Base-by-base conservation (phyloP, 2,888 invertebrate species). In the Zelleria hepariella region DNA sequence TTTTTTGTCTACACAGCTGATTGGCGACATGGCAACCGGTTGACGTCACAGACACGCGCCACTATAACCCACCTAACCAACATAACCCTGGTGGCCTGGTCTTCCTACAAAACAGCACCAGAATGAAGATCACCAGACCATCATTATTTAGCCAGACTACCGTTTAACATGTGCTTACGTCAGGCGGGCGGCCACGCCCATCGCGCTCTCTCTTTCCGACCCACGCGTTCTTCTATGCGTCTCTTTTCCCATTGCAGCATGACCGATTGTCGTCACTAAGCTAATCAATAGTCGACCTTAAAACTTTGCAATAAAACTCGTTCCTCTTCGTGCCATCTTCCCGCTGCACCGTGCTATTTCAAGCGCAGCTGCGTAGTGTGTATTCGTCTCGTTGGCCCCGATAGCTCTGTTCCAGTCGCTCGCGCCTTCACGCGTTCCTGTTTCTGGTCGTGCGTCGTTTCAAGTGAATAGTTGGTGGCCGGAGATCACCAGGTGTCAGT, bases 1-100 rank as follows among this genome's bases (percentile, higher is more conserved):
- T 57, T 47, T 49, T 58, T 58, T 20, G 18, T 23, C 32, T 24
- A 21, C 52, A 20, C 86, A 87, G 86, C 86, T 87, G 86, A 86
- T 86, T 83, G 80, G 82, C 73, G 77, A 78, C 79, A 78, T 82
- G 75, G 80, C 77, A 77, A 78, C 76, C 71, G 70, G 70, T 71
- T 23, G 69, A 74, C 70, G 72, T 73, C 71, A 78, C 78, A 80
- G 71, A 72, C 80, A 78, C 77, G 79, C 81, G 80, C 76, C 67
- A 70, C 48, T 52, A 70, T 42, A 3, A 42, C 15, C 32, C 10
- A 15, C 10, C 10, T 15, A 42, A 42, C 15, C n/a, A n/a, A 42
- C 15, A 42, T 15, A 42, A 15, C 3, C 15, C 32, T 42, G 32
- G 32, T 42, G 32, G 4, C 4, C 0, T 15, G 15, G 32, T 15